Evolutionary conservation across 2,113 vertebrate species (phyloP), one percentile per base, ranked within the genome.

Genomic region (Phalacrocorax pelagicus): DNA sequence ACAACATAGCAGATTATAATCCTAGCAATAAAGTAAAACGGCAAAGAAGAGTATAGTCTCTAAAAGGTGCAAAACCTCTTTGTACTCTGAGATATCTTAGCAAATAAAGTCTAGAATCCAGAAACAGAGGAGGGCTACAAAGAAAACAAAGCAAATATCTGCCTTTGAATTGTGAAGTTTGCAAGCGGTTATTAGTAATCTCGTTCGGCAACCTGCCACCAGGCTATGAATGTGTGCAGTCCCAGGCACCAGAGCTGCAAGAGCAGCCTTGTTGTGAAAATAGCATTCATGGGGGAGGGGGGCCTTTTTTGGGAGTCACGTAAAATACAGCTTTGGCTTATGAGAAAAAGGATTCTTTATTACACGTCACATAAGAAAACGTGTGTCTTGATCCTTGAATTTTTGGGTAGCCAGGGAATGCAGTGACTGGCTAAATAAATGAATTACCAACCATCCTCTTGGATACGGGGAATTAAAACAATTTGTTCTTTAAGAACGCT

Each of bases 191-290:
- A 19, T 27, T 10, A 13, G 19, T 4, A 10, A 13, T 5, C 32
- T 75, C 15, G 6, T 57, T 20, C 9, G 6, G 20, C 24, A 26
- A 6, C n/a, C 20, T 13, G 30, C 18, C 57, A 16, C 58, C 63
- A 6, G 1, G 0, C 32, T 20, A 3, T 5, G 38, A 5, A 10
- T 2, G 1, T 11, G 4, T 10, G 3, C 14, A 8, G 58, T 19
- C 20, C 32, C 1, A 4, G 24, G 11, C 32, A 12, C 2, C 2
- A 17, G 6, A 9, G 47, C 18, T 32, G 2, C 24, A 10, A 34
- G 42, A 40, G 29, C 59, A 52, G 5, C 30, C 29, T 52, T 23
- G 12, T 4, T 61, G 14, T 9, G 34, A 49, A 21, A 61, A 40
- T 21, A 49, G 6, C 4, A 16, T 17, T 34, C 32, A 11, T 1